phyloP scores from a whole-genome alignment of 2,797 vertebrate genomes.

The Epinephelus malabaricus region DNA sequence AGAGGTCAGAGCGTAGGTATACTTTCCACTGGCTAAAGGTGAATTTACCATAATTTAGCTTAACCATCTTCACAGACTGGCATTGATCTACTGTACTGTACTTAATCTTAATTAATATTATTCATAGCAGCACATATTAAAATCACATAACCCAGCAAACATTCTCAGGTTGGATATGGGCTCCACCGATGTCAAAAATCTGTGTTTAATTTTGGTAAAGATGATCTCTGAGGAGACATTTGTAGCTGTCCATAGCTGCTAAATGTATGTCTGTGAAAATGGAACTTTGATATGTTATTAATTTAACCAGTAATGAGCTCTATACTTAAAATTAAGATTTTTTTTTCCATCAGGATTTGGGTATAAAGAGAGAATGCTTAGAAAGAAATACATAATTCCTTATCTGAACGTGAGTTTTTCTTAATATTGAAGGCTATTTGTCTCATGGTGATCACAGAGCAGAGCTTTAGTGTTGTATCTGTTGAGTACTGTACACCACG shows the following conservation, averaged over 20 bases:
- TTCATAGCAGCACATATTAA: not conserved
- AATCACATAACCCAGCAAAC: conserved; percentile 1
- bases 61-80: not conserved
- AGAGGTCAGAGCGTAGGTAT: conserved; percentile 6
- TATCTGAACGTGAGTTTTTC: not conserved
- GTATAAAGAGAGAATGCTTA: not conserved
- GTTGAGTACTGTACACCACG: not conserved
- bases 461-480: not conserved
- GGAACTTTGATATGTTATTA: not conserved
- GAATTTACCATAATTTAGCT: not conserved
- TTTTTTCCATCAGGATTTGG: not conserved
- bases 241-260: not conserved
- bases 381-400: not conserved
- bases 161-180: not conserved
- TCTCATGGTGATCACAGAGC: not conserved
- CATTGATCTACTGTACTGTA: not conserved
- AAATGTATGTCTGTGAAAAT: not conserved
- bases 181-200: no score
- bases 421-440: not conserved
- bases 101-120: not conserved
- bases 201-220: not conserved
- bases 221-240: not conserved
- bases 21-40: not conserved
- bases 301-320: not conserved
- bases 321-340: no score